Evolutionary conservation across 2,113 vertebrate genomes (phyloP).

Genomic region (Callithrix jacchus): DNA sequence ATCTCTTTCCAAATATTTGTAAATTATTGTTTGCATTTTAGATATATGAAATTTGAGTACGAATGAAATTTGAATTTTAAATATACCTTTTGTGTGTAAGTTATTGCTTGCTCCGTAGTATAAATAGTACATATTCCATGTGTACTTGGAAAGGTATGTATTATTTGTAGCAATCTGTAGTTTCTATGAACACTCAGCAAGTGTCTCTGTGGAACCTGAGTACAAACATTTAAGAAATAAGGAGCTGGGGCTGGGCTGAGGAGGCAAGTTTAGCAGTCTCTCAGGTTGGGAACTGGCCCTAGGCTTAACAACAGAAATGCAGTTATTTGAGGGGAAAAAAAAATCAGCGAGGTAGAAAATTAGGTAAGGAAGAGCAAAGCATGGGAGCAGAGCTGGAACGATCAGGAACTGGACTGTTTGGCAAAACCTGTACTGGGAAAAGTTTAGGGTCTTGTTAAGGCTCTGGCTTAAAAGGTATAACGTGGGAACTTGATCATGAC

Average conservation of each 20-base stretch:
- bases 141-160: not conserved
- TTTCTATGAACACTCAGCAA: not conserved
- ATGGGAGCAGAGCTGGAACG: not conserved
- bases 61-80: not conserved
- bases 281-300: not conserved
- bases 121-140: not conserved
- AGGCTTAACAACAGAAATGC: not conserved
- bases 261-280: not conserved
- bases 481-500: not conserved
- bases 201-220: not conserved
- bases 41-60: not conserved
- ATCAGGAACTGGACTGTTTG: not conserved
- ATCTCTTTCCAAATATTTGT: not conserved
- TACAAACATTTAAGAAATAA: not conserved
- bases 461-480: not conserved
- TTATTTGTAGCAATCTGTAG: too few relatives aligned
- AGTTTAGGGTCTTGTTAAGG: not conserved
- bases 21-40: conserved; percentile 3
- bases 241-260: not conserved
- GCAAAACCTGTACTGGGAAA: not conserved
- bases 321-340: not conserved
- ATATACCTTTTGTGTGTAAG: not conserved
- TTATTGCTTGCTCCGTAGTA: not conserved
- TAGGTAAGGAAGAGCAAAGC: not conserved
- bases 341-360: not conserved